Evolutionary conservation across 2,113 vertebrate species (phyloP), one percentile per base, ranked within the genome.

Genomic region (Leiothrix lutea): DNA sequence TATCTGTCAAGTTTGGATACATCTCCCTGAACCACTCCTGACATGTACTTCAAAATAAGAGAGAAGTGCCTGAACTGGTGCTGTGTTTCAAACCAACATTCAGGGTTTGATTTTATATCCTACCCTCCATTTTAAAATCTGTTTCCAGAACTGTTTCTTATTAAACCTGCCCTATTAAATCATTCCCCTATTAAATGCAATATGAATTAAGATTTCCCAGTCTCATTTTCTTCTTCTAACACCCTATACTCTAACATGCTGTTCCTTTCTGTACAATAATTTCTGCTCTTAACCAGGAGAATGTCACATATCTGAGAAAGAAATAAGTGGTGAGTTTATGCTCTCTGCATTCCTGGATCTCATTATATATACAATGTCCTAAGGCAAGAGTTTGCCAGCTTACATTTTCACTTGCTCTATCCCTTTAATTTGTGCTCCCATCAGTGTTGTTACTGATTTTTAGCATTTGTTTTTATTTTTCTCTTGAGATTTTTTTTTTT

Each of bases 321-420:
- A 72, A 91, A 48, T 65, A 94, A 88, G 73, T 11, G 42, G 78
- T 42, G 57, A 94, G 86, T 90, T 94, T 93, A 89, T 87, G 82
- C 80, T 92, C 85, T 79, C 90, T 95, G 73, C 73, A 66, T 85
- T 86, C 85, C 88, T 96, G 3, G 0, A 83, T 89, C 90, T 97
- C 94, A 97, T 96, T 97, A 95, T 78, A 87, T n/a, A 95, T 91
- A 94, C 85, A 91, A 78, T 89, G 88, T 94, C 96, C 93, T 95
- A 91, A 95, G 92, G 94, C 88, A 94, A 86, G 83, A 86, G 74
- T 94, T 96, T 95, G 93, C 93, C 94, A 94, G 94, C 93, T 94
- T 47, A 88, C 66, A 95, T 95, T 96, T 96, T 87, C 88, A 89
- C 86, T 95, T 80, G 82, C 86, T 94, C 73, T 91, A 33, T 33